Percentiles rank a stretch among this genome's conserved stretches.
phyloP scores from a whole-genome alignment of 2,113 vertebrate genomes.

The Sialia sialis region DNA sequence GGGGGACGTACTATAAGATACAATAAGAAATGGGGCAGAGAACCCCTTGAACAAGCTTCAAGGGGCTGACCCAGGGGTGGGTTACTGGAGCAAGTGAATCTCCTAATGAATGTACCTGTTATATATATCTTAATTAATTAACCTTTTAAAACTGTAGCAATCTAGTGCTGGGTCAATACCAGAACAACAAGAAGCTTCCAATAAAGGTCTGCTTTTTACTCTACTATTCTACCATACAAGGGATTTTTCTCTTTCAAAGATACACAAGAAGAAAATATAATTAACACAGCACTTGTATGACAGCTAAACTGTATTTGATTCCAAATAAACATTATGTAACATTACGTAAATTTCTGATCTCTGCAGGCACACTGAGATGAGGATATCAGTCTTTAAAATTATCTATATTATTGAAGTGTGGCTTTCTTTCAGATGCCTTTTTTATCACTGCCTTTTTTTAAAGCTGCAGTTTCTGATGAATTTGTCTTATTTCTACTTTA shows the following conservation, averaged over 20 bases:
- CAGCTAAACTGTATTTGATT: background rate
- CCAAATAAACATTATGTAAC: background rate
- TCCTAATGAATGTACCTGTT: background rate
- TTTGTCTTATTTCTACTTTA: conserved; percentile 19
- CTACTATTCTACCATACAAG: background rate
- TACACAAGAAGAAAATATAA: fast-evolving
- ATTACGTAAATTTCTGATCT: background rate
- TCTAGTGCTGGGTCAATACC: fast-evolving
- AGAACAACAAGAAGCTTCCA: background rate
- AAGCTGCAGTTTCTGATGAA: background rate
- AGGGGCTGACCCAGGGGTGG: background rate
- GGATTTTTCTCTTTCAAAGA: background rate
- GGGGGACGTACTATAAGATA: background rate
- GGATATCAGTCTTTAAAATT: background rate
- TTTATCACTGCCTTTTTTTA: background rate
- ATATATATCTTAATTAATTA: background rate
- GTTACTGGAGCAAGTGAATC: background rate
- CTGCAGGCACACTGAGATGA: background rate
- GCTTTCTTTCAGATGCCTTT: background rate
- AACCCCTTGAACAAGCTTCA: background rate
- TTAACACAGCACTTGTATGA: background rate
- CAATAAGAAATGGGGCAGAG: background rate
- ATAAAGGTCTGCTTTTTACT: background rate
- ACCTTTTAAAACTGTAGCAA: background rate
- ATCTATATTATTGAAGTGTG: background rate